Evolutionary conservation across 1,140 invertebrate genomes (phyloP).

Genomic region (Physella acuta): DNA sequence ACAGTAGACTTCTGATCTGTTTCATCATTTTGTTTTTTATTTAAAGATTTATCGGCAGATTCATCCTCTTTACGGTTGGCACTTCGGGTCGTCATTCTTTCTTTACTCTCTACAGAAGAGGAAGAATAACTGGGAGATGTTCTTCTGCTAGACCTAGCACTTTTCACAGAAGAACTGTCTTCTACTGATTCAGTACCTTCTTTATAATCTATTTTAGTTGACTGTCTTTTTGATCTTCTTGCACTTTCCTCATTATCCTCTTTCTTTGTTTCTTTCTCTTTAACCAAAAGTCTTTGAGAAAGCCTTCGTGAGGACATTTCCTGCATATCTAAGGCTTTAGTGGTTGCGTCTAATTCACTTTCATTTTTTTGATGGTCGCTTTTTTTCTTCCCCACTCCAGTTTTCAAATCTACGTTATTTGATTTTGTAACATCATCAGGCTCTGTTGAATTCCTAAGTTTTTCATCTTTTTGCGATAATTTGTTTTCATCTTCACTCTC

Average conservation of each 20-base stretch:
- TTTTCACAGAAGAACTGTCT: neutral
- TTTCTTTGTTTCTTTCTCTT: constrained; percentile 6
- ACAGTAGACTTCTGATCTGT: neutral
- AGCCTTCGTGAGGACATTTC: constrained; percentile 9
- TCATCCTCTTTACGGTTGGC: neutral
- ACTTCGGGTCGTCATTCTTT: constrained; percentile 13
- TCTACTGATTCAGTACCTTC: neutral
- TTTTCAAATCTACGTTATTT: neutral
- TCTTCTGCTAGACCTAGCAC: constrained; percentile 1
- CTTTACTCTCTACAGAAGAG: neutral
- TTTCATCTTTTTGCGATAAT: neutral
- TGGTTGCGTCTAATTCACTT: neutral
- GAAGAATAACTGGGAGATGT: neutral
- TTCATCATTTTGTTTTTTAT: neutral
- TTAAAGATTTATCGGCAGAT: neutral
- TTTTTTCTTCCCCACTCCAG: too few relatives aligned
- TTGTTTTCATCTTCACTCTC: neutral
- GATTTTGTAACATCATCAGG: neutral
- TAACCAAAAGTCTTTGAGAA: constrained; percentile 9
- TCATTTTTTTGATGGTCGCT: neutral
- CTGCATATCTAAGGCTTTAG: too few relatives aligned
- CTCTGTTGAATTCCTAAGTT: neutral
- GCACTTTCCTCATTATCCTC: neutral
- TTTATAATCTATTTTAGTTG: constrained; percentile 7
- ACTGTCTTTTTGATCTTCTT: neutral